phyloP scores from a whole-genome alignment of 2,888 invertebrate species.

The Spicauda simplicius region DNA sequence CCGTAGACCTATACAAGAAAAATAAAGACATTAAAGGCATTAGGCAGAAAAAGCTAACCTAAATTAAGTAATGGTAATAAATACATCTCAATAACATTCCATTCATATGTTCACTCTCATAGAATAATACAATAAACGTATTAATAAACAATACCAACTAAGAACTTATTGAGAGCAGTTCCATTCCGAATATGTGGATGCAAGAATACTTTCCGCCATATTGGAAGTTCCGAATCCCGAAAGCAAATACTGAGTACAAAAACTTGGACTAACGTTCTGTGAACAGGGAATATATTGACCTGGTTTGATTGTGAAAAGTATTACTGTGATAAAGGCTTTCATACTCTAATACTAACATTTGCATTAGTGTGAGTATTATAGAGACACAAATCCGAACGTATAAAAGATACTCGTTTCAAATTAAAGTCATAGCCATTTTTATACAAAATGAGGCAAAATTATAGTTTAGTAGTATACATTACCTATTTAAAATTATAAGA shows the following conservation, averaged over 20 bases:
- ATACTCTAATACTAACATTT: neutral
- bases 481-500: too few relatives aligned
- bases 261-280: slow-evolving; percentile 68
- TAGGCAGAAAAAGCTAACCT: too few relatives aligned
- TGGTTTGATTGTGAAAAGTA: slow-evolving; percentile 30
- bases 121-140: neutral
- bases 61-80: too few relatives aligned
- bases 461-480: too few relatives aligned
- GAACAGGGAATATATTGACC: slow-evolving; percentile 54
- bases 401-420: too few relatives aligned
- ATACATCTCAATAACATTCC: neutral
- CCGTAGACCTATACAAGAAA: too few relatives aligned
- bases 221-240: slow-evolving; percentile 76
- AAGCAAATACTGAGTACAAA: slow-evolving; percentile 81
- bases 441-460: too few relatives aligned
- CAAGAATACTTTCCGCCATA: slow-evolving; percentile 76
- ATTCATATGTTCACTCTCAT: neutral
- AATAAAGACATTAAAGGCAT: too few relatives aligned
- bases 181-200: slow-evolving; percentile 63
- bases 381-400: too few relatives aligned
- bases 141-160: slow-evolving; percentile 1
- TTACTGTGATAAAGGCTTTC: neutral
- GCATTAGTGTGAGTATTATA: too few relatives aligned
- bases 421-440: too few relatives aligned
- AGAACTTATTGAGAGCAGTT: slow-evolving; percentile 62